phyloP scores from a whole-genome alignment of 2,888 invertebrate species.

The Masnerella sp. region DNA sequence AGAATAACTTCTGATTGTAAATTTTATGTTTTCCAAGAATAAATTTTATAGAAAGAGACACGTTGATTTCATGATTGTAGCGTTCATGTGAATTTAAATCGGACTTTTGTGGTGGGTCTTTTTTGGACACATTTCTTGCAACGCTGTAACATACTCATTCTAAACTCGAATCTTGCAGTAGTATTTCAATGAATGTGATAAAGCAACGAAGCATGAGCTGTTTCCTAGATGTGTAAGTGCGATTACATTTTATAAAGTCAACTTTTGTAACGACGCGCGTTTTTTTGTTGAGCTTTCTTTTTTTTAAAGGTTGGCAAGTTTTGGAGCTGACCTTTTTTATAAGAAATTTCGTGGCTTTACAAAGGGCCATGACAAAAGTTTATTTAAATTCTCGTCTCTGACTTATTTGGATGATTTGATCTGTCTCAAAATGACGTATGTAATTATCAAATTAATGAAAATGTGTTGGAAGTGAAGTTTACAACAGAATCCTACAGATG shows the following conservation, averaged over 20 bases:
- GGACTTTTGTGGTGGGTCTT: constrained; percentile 31
- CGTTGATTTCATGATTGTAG: constrained; percentile 6
- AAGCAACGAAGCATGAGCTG: constrained; percentile 44
- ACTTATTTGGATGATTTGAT: too few species aligned
- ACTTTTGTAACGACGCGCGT: constrained; percentile 12
- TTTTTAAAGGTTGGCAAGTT: constrained; percentile 21
- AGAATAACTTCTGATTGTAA: constrained; percentile 39
- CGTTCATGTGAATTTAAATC: constrained; percentile 31
- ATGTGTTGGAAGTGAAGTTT: too few species aligned
- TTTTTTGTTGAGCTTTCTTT: constrained; percentile 33
- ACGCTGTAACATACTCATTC: constrained; percentile 27
- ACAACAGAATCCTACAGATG: too few species aligned
- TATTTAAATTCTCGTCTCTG: constrained; percentile 10
- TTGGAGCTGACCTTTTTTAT: constrained; percentile 18
- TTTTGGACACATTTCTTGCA: constrained; percentile 30
- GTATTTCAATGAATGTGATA: constrained; percentile 43
- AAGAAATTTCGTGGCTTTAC: constrained; percentile 26
- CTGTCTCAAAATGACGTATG: too few species aligned
- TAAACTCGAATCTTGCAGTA: constrained; percentile 29
- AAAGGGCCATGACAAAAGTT: constrained; percentile 33
- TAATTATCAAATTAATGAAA: too few species aligned
- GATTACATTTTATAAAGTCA: constrained; percentile 47
- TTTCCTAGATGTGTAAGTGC: constrained; percentile 48
- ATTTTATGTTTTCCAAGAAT: constrained; percentile 52
- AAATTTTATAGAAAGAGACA: constrained; percentile 46